Base-by-base conservation (phyloP, 2,113 vertebrate species). In the Myxocyprinus asiaticus region DNA sequence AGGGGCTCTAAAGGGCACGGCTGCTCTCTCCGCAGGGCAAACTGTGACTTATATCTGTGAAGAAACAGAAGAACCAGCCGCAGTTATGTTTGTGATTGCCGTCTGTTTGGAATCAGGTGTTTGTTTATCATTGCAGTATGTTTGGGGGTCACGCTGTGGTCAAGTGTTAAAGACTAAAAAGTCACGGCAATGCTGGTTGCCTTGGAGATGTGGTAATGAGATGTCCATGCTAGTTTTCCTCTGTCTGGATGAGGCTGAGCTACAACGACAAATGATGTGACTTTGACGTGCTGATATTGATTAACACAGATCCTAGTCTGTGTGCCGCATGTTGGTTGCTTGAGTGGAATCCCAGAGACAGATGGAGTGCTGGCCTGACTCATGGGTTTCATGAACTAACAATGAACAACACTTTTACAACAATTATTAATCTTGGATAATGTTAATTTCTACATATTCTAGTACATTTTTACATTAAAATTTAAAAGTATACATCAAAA, bases 31-130 rank as follows among this genome's bases (percentile, higher is more conserved):
- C 6, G 9, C 77, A 51, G 85, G 86, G 84, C 82, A 81, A 83
- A 86, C 85, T 44, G 45, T 81, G 87, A 84, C 89, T 89, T 88
- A 91, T 88, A 89, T 90, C 86, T 88, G 82, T 1, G 56, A 84
- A 51, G 87, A 87, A 70, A 79, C n/a, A n/a, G n/a, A 85, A 83
- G 85, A 81, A 83, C 76, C 81, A 87, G 87, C 84, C 82, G 84
- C 87, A 89, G 84, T 86, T 89, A 78, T 68, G 85, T 91, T 88
- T 88, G 86, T 83, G 80, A 62, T 83, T 58, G 61, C 72, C 66
- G 67, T 68, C 77, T 77, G 10, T 44, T 53, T 77, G 14, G 50
- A 56, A 56, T 15, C 14, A 15, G 5, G 14, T 7, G 14, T 59
- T 72, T 72, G 89, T 89, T 90, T 84, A 85, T 82, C 82, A 64